Conservation (phyloP, 2,888 invertebrate species). For the Aphelenchoides bicaudatus region DNA sequence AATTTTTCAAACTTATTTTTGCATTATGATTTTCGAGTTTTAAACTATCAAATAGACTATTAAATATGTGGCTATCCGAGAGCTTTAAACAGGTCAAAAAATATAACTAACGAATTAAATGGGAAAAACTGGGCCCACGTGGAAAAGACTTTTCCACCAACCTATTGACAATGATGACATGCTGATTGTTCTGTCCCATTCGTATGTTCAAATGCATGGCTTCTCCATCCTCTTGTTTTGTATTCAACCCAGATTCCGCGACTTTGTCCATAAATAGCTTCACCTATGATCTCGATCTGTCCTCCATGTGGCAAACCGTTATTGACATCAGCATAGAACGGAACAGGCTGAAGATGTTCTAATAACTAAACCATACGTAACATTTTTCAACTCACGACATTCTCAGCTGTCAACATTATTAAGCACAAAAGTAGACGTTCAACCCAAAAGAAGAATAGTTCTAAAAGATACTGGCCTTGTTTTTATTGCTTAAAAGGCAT, state of each 20-base stretch:
- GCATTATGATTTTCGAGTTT: too few relatives aligned
- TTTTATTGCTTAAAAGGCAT: too few relatives aligned
- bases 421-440: too few relatives aligned
- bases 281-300: slow-evolving; percentile 11
- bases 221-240: not conserved
- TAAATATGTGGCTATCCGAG: too few relatives aligned
- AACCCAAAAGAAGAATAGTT: too few relatives aligned
- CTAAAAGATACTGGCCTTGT: too few relatives aligned
- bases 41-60: too few relatives aligned
- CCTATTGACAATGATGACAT: slow-evolving; percentile 1
- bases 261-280: slow-evolving; percentile 6
- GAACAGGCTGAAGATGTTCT: slow-evolving; percentile 16
- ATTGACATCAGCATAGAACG: not conserved
- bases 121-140: too few relatives aligned
- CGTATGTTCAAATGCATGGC: slow-evolving; percentile 15
- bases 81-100: too few relatives aligned
- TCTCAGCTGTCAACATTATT: not conserved
- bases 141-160: too few relatives aligned
- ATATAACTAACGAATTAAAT: too few relatives aligned
- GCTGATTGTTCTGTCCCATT: not conserved
- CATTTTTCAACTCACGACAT: not conserved
- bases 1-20: too few relatives aligned
- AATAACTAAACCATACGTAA: not conserved
- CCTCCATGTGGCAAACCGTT: slow-evolving; percentile 8
- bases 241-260: slow-evolving; percentile 15